Conservation (phyloP, 2,888 invertebrate species). For the Temnothorax ravouxi region DNA sequence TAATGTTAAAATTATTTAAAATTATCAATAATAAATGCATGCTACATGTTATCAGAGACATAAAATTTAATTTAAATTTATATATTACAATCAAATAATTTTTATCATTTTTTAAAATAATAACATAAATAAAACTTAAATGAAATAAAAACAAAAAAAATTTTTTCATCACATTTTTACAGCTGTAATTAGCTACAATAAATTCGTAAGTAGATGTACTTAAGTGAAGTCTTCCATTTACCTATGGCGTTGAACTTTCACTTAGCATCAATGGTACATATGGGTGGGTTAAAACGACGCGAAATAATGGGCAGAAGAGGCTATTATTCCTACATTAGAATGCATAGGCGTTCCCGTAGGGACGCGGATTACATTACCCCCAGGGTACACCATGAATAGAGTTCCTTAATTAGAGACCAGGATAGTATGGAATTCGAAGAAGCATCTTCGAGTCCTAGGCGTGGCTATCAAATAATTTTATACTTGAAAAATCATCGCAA, state of each 20-base stretch:
- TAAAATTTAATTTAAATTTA: background rate
- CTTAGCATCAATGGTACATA: background rate
- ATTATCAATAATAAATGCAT: background rate
- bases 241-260: background rate
- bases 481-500: background rate
- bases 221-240: background rate
- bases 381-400: constrained; percentile 75
- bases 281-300: constrained; percentile 8
- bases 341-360: constrained; percentile 66
- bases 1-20: constrained; percentile 9
- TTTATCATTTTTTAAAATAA: background rate
- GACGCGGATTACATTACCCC: constrained; percentile 58
- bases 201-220: constrained; percentile 60
- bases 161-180: background rate
- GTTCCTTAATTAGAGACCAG: constrained; percentile 81
- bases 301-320: constrained; percentile 36
- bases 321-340: constrained; percentile 70
- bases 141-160: background rate
- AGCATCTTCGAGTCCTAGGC: constrained; percentile 69
- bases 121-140: background rate
- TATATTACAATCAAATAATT: background rate
- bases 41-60: background rate
- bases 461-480: constrained; percentile 56
- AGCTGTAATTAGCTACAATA: constrained; percentile 16
- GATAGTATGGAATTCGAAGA: constrained; percentile 75